Evolutionary conservation across 2,797 vertebrate genomes (phyloP).

Genomic region (Mus caroli): DNA sequence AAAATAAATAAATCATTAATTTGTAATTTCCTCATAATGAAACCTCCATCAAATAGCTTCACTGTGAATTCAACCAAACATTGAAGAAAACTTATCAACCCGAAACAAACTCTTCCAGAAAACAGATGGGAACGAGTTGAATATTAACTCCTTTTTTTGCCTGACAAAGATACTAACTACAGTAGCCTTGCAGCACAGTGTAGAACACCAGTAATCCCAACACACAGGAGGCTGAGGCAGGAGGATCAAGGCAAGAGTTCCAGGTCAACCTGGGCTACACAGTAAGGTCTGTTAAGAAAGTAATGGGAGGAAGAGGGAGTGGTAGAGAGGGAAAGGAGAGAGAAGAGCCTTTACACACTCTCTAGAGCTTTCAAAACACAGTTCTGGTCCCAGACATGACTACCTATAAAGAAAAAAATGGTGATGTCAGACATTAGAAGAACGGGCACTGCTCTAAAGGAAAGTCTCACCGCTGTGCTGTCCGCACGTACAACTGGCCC

Average conservation of each 20-base stretch:
- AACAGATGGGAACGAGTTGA: not conserved
- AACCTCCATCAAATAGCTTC: not conserved
- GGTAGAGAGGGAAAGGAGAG: not conserved
- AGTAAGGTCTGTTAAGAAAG: not conserved
- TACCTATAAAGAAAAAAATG: not conserved
- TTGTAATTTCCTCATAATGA: not conserved
- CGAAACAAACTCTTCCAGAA: slow-evolving; percentile 11
- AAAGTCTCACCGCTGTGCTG: not conserved
- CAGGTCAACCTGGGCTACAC: not conserved
- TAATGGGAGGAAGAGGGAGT: not conserved
- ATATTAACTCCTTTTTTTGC: not conserved
- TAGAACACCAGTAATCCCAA: not conserved
- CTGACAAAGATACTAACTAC: not conserved
- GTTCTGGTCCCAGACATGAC: not conserved
- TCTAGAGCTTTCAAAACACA: not conserved
- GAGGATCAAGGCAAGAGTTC: not conserved
- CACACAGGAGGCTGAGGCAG: not conserved
- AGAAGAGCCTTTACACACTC: not conserved
- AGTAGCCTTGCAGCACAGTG: not conserved
- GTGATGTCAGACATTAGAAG: too few species aligned
- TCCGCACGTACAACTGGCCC: not conserved
- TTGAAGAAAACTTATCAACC: not conserved
- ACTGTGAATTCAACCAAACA: not conserved
- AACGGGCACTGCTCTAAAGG: not conserved
- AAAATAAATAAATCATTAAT: not conserved